These are phyloP conservation scores for Zosterops pallidus DNA, from an alignment of 2,113 vertebrate genomes.

Conservation along the genomic window DNA sequence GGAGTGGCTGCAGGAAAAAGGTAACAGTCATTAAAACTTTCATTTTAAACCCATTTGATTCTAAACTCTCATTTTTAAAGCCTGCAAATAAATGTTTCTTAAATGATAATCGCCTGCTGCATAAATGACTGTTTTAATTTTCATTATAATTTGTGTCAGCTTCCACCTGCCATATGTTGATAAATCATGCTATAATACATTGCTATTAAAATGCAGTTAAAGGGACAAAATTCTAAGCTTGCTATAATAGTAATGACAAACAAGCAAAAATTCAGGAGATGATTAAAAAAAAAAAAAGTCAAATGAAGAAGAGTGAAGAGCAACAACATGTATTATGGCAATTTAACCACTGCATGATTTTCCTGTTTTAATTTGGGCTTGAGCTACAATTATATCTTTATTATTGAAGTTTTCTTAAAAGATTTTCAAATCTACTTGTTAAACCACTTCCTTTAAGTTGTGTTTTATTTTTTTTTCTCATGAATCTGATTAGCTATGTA, in stretches of 20 bases:
- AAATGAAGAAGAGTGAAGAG: background rate
- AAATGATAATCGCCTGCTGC: slow-evolving; percentile 84
- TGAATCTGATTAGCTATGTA: slow-evolving; percentile 2
- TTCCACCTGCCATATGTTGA: slow-evolving; percentile 87
- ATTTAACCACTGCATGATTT: slow-evolving; percentile 77
- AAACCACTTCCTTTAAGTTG: slow-evolving; percentile 41
- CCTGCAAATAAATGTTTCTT: slow-evolving; percentile 84
- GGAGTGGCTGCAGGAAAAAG: slow-evolving; percentile 99
- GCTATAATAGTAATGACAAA: slow-evolving; percentile 56
- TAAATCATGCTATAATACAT: slow-evolving; percentile 87
- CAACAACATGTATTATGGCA: slow-evolving; percentile 74
- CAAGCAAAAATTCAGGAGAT: slow-evolving; percentile 60
- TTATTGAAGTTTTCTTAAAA: slow-evolving; percentile 50
- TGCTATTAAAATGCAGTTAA: slow-evolving; percentile 91
- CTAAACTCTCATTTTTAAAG: slow-evolving; percentile 84
- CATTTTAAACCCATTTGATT: slow-evolving; percentile 83
- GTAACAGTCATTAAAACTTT: slow-evolving; percentile 90
- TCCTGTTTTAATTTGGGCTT: slow-evolving; percentile 68
- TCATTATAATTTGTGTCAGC: slow-evolving; percentile 83
- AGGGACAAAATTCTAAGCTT: slow-evolving; percentile 84
- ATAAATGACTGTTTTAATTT: slow-evolving; percentile 84
- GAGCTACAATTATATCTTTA: slow-evolving; percentile 54
- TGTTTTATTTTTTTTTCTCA: background rate
- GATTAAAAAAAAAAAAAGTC: background rate
- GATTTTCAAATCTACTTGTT: slow-evolving; percentile 35